Conservation (phyloP, 2,888 invertebrate genomes). For the Apocheima hispidaria region DNA sequence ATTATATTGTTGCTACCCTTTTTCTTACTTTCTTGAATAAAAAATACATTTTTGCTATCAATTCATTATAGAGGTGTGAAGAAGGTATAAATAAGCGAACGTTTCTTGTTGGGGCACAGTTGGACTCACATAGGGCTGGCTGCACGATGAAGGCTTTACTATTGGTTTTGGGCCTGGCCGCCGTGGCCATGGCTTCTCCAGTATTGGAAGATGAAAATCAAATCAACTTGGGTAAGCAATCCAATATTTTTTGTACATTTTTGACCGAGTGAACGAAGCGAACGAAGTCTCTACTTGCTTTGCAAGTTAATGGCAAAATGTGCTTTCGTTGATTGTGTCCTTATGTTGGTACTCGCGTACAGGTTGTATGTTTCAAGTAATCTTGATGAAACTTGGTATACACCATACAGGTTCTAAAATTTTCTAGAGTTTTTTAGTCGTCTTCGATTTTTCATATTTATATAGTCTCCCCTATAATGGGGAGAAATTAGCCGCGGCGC, state of each 20-base stretch:
- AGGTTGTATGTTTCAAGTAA: no score
- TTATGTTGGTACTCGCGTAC: no score
- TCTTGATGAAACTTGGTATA: no score
- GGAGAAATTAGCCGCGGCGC: no score
- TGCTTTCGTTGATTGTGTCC: no score
- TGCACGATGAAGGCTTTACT: conserved; percentile 72
- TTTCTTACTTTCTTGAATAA: conserved; percentile 34
- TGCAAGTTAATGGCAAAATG: no score
- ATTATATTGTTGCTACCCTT: conserved; percentile 22
- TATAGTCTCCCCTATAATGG: no score
- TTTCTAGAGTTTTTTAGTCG: no score
- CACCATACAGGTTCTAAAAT: no score
- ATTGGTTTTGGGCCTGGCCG: conserved; percentile 69
- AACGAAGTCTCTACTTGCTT: no score
- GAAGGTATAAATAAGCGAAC: conserved; percentile 10
- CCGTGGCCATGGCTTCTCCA: conserved; percentile 68
- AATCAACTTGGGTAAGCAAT: conserved; percentile 59
- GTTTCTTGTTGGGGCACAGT: conserved; percentile 58
- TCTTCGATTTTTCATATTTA: no score
- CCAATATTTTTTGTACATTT: not conserved
- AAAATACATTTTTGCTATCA: conserved; percentile 20
- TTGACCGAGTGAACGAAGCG: no score
- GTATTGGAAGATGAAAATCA: conserved; percentile 57
- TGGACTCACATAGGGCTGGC: conserved; percentile 60
- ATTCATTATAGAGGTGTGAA: conserved; percentile 16